A percentile compares a stretch with the other conserved stretches of the same genome.
These are phyloP conservation scores for Cerastis leucographa DNA, from an alignment of 2,888 invertebrate species.

Conservation along the genomic window DNA sequence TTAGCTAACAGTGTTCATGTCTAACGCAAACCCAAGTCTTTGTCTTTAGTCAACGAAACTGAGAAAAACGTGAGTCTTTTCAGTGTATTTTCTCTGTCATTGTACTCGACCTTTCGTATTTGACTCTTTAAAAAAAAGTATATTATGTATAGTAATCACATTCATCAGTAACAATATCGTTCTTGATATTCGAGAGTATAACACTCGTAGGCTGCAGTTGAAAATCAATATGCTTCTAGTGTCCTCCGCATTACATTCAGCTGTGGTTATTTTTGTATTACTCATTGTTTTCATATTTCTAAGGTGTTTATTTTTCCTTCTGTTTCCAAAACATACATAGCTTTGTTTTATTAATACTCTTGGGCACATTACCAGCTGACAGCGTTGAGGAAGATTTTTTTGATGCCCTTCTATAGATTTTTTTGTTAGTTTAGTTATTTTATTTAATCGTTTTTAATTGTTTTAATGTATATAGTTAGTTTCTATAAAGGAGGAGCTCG, in stretches of 20 bases:
- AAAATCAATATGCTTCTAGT: background rate
- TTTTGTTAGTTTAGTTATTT: no score
- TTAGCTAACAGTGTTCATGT: background rate
- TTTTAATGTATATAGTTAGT: no score
- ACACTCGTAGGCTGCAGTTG: background rate
- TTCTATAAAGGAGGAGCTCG: no score
- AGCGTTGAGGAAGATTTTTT: no score
- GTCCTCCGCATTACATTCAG: background rate
- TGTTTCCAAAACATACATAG: background rate
- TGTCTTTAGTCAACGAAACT: background rate
- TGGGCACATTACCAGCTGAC: no score
- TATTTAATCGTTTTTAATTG: no score
- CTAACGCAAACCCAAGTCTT: background rate
- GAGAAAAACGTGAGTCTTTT: background rate
- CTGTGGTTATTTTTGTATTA: background rate
- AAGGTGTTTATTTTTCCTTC: background rate
- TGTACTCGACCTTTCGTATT: background rate
- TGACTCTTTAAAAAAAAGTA: background rate
- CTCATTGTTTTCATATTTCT: background rate
- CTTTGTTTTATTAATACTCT: background rate
- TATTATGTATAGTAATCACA: background rate
- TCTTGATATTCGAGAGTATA: background rate
- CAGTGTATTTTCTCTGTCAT: background rate
- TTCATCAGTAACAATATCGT: background rate
- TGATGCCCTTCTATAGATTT: no score